These are phyloP conservation scores for Pterostichus niger DNA, from an alignment of 2,888 invertebrate genomes.

Conservation along the genomic window DNA sequence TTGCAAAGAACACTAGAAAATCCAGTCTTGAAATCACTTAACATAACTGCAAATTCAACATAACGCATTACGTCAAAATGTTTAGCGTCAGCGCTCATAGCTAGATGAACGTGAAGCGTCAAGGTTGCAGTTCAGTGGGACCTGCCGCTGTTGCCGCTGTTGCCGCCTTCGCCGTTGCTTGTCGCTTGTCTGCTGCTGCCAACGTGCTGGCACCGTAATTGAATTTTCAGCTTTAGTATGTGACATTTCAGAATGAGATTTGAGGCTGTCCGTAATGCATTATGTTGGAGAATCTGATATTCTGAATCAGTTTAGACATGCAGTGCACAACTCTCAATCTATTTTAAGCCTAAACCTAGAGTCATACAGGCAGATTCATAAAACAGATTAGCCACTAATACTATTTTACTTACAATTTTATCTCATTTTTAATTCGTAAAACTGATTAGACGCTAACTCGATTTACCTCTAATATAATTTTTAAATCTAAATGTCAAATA, in stretches of 20 bases:
- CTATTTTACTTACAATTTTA: too few species aligned
- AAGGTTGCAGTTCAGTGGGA: neutral
- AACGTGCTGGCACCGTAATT: constrained; percentile 15
- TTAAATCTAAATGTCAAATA: too few species aligned
- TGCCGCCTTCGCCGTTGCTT: too few species aligned
- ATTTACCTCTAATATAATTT: too few species aligned
- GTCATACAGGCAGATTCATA: too few species aligned
- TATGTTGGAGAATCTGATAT: constrained; percentile 31
- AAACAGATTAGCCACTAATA: too few species aligned
- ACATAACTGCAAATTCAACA: constrained; percentile 33
- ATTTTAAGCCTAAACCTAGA: neutral
- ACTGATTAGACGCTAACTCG: too few species aligned
- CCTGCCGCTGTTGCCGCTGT: neutral
- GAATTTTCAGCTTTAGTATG: constrained; percentile 50
- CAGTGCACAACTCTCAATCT: constrained; percentile 1
- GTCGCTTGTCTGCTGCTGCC: neutral
- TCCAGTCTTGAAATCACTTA: constrained; percentile 39
- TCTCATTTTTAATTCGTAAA: too few species aligned
- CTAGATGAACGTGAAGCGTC: constrained; percentile 4
- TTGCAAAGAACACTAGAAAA: constrained; percentile 1
- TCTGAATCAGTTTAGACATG: neutral
- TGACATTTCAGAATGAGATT: constrained; percentile 52
- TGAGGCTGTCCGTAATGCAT: constrained; percentile 31
- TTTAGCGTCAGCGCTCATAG: constrained; percentile 31
- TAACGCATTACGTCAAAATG: constrained; percentile 36